A percentile compares a stretch with the other conserved stretches of the same genome.
Conservation (phyloP, 2,113 vertebrate species). For the Ophthalmolycus amberensis region DNA sequence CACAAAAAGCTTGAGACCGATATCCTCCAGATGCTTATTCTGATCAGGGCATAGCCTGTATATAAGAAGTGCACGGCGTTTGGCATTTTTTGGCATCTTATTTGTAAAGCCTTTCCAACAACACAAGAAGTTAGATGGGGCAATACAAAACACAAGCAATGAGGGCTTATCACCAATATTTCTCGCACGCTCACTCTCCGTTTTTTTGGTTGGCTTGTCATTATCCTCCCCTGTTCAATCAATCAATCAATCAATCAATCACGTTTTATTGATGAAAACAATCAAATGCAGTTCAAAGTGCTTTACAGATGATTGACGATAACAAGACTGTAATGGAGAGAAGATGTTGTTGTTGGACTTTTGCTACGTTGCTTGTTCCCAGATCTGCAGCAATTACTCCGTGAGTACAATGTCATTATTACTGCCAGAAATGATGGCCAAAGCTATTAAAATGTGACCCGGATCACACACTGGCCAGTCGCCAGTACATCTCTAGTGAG, state of each 20-base stretch:
- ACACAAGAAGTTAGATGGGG: background rate
- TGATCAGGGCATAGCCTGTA: too few relatives aligned
- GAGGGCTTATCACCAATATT: background rate
- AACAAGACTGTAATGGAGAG: background rate
- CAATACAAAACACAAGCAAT: background rate
- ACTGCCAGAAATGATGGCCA: background rate
- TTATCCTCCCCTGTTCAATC: background rate
- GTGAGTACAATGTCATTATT: background rate
- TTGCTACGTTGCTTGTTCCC: background rate
- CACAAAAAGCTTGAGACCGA: background rate
- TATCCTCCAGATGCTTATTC: background rate
- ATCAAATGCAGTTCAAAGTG: background rate
- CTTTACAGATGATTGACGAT: background rate
- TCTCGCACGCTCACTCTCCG: background rate
- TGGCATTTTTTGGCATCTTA: too few relatives aligned
- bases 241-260: background rate
- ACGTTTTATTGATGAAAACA: background rate
- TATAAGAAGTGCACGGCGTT: too few relatives aligned
- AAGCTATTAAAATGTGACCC: background rate
- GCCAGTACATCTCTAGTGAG: conserved; percentile 28
- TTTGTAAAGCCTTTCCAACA: background rate
- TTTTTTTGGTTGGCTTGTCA: background rate
- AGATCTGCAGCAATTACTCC: conserved; percentile 12
- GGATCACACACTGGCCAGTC: conserved; percentile 15
- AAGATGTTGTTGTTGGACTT: background rate